A percentile compares a stretch with the other conserved stretches of the same genome.
These are phyloP conservation scores for Mimas tiliae DNA, from an alignment of 2,888 invertebrate species.

Conservation along the genomic window DNA sequence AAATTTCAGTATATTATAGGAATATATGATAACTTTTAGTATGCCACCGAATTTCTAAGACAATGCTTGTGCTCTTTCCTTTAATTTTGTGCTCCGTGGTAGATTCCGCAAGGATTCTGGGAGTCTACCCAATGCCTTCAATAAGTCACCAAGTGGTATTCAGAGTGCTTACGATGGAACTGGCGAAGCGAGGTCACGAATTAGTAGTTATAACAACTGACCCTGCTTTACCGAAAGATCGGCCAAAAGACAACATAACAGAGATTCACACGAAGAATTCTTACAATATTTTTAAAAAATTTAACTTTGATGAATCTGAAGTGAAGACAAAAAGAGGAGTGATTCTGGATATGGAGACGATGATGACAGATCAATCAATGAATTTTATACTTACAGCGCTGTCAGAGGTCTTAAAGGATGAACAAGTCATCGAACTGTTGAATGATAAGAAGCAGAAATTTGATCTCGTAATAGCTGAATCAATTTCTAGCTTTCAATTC, in stretches of 20 bases:
- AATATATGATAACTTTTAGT: not conserved
- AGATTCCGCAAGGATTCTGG: constrained; percentile 58
- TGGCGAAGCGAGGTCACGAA: constrained; percentile 67
- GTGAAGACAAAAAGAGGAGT: constrained; percentile 35
- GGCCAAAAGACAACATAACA: constrained; percentile 28
- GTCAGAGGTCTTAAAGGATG: constrained; percentile 30
- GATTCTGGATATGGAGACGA: constrained; percentile 30
- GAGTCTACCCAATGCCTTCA: constrained; percentile 56
- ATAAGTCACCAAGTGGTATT: constrained; percentile 70
- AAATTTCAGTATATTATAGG: not conserved
- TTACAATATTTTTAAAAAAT: not conserved
- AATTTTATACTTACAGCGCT: constrained; percentile 25
- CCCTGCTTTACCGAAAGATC: constrained; percentile 29
- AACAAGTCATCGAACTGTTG: constrained; percentile 39
- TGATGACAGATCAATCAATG: constrained; percentile 14
- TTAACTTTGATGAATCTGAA: not conserved
- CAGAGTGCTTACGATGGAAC: constrained; percentile 57
- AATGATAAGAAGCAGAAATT: constrained; percentile 47
- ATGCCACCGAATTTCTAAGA: not conserved
- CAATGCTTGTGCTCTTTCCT: not conserved
- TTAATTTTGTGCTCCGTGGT: not conserved
- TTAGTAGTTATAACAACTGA: constrained; percentile 48
- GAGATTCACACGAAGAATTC: constrained; percentile 25
- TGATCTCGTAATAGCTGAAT: constrained; percentile 49
- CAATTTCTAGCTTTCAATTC: constrained; percentile 37